Evolutionary conservation across 2,888 invertebrate species (phyloP).

Genomic region (Liposcelis brunnea): DNA sequence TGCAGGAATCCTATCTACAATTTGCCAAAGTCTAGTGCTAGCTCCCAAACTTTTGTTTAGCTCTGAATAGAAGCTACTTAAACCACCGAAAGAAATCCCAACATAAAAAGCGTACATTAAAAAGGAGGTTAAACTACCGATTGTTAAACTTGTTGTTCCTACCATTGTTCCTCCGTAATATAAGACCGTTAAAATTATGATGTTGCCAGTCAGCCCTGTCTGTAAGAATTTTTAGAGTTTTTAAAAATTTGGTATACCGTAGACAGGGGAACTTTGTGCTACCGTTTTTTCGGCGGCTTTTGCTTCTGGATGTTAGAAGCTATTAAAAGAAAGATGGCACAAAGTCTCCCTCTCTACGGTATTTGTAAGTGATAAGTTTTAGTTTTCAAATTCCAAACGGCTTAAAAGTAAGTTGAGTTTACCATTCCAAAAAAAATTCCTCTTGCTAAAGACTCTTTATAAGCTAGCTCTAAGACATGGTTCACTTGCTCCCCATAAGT

Average conservation of each 20-base stretch:
- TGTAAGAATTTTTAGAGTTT: slow-evolving; percentile 24
- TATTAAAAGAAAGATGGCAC: no score
- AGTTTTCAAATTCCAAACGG: no score
- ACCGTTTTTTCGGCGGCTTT: no score
- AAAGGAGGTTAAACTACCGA: slow-evolving; percentile 85
- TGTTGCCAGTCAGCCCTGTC: slow-evolving; percentile 79
- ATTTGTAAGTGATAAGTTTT: no score
- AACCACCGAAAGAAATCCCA: slow-evolving; percentile 72
- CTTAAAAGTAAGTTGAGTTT: no score
- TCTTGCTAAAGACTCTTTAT: slow-evolving; percentile 71
- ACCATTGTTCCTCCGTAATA: slow-evolving; percentile 88
- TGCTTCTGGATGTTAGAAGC: no score
- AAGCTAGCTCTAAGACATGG: slow-evolving; percentile 56
- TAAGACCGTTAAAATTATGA: slow-evolving; percentile 74
- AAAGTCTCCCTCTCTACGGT: no score
- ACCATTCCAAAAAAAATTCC: slow-evolving; percentile 86
- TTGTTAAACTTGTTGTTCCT: slow-evolving; percentile 52
- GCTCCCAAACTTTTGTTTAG: slow-evolving; percentile 88
- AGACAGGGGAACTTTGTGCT: no score
- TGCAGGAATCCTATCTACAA: slow-evolving; percentile 60
- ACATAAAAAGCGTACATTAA: slow-evolving; percentile 88
- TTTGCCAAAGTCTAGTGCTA: slow-evolving; percentile 72
- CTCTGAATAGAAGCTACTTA: slow-evolving; percentile 88
- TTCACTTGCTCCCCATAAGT: slow-evolving; percentile 49
- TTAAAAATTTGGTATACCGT: no score